These are phyloP conservation scores for Micrastur ruficollis DNA, from an alignment of 2,797 vertebrate genomes.

Conservation along the genomic window DNA sequence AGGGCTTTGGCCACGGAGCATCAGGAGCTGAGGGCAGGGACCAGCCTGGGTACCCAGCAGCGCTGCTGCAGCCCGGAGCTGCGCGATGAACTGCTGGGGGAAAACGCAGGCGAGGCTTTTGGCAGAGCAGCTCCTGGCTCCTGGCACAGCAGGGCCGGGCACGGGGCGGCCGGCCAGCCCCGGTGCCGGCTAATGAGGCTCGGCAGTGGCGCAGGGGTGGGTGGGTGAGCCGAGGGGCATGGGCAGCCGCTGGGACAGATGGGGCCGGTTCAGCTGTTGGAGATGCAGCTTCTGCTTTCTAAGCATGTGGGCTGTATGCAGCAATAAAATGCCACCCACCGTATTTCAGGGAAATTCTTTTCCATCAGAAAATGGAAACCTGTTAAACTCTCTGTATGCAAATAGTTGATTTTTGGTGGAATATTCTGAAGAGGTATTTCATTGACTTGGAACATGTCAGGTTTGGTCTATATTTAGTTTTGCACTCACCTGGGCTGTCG, in stretches of 20 bases:
- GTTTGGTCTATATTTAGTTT: not conserved
- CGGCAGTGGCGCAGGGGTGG: accelerated
- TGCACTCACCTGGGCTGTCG: not conserved
- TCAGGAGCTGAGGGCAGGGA: not conserved
- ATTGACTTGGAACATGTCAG: accelerated
- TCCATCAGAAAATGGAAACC: not conserved
- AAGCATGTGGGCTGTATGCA: not conserved
- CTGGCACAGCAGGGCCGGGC: not conserved
- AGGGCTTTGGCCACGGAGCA: not conserved
- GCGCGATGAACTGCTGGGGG: accelerated
- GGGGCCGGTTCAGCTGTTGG: not conserved
- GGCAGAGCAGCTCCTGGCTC: not conserved
- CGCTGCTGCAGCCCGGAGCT: not conserved
- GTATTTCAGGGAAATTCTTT: not conserved
- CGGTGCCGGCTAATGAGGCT: accelerated
- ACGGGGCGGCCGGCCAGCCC: accelerated
- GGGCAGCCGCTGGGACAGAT: not conserved
- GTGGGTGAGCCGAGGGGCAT: accelerated
- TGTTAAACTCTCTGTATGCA: not conserved
- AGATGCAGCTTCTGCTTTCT: not conserved
- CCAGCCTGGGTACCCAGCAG: not conserved
- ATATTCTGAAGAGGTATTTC: not conserved
- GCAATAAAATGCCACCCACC: not conserved
- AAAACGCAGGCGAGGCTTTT: accelerated
- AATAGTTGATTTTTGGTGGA: not conserved